Conservation (phyloP, 23 tunicate genomes). For the Halocynthia aurantium region DNA sequence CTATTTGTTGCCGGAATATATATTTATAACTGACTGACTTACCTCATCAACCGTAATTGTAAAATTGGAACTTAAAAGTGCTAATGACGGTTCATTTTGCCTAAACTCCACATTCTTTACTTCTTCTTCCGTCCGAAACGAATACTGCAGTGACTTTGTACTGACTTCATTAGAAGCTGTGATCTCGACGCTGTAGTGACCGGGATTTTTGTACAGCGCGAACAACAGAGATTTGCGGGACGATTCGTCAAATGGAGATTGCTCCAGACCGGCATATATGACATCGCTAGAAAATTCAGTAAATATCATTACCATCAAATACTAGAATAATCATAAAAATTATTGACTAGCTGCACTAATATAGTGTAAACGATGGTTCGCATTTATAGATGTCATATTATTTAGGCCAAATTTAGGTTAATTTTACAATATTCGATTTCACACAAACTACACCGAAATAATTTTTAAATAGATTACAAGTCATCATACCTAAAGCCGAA, state of each 20-base stretch:
- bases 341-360: too few relatives aligned
- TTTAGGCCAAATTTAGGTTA: too few relatives aligned
- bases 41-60: conserved; percentile 50
- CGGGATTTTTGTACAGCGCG: conserved; percentile 14
- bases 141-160: background rate
- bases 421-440: too few relatives aligned
- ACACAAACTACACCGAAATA: too few relatives aligned
- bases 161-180: conserved; percentile 26
- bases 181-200: conserved; percentile 1
- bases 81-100: conserved; percentile 48
- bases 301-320: background rate
- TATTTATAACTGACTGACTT: background rate
- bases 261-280: background rate
- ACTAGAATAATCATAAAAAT: too few relatives aligned
- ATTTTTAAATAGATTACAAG: too few relatives aligned
- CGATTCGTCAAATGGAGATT: background rate
- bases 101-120: conserved; percentile 23
- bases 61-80: conserved; percentile 38
- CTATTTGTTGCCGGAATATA: background rate
- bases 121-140: conserved; percentile 12
- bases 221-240: conserved; percentile 1
- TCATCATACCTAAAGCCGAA: too few relatives aligned
- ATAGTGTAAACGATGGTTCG: too few relatives aligned
- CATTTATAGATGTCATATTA: too few relatives aligned
- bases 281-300: background rate